Percentiles rank a stretch among this genome's conserved stretches.
Conservation (phyloP, 2,113 vertebrate species). For the Mandrillus leucophaeus region DNA sequence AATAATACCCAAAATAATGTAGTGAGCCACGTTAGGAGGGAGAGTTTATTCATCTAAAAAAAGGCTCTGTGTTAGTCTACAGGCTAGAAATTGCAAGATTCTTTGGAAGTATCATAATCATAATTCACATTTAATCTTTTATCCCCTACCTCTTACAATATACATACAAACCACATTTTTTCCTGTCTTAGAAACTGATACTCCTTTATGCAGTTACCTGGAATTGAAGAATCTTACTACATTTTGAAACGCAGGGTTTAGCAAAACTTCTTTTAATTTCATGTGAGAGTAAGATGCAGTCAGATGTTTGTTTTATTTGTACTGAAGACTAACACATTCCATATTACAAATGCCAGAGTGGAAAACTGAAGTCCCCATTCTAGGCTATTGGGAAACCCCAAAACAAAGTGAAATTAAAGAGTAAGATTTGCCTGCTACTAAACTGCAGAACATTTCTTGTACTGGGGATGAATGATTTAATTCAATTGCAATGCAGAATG, state of each 20-base stretch:
- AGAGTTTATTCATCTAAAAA: neutral
- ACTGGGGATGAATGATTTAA: slow-evolving; percentile 50
- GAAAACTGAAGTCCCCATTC: slow-evolving; percentile 11
- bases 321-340: neutral
- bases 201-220: neutral
- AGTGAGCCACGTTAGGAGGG: neutral
- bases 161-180: neutral
- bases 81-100: neutral
- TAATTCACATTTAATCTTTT: neutral
- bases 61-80: neutral
- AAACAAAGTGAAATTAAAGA: slow-evolving; percentile 60
- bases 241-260: neutral
- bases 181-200: neutral
- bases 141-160: neutral
- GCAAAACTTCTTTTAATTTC: neutral
- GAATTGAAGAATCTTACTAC: neutral
- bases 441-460: slow-evolving; percentile 42
- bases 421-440: slow-evolving; percentile 32
- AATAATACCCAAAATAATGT: neutral
- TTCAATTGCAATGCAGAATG: slow-evolving; percentile 53
- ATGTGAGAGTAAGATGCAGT: neutral
- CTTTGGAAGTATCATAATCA: neutral
- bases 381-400: neutral
- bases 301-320: neutral
- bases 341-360: neutral